Conservation (phyloP, 2,888 invertebrate genomes). For the Drepana falcataria region DNA sequence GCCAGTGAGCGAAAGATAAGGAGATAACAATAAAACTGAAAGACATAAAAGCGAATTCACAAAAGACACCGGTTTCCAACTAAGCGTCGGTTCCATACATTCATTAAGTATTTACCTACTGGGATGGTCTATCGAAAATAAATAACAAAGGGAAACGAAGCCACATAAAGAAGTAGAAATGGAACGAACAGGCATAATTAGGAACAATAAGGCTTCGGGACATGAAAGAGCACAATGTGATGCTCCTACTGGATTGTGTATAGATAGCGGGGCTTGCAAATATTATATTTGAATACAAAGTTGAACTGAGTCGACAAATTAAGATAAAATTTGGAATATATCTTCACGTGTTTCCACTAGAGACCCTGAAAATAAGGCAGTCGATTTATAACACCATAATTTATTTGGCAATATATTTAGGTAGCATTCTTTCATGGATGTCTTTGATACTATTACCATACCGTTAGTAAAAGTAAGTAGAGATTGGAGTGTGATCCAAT, state of each 20-base stretch:
- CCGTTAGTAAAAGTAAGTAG: too few relatives aligned
- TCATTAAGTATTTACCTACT: conserved; percentile 34
- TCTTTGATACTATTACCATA: too few relatives aligned
- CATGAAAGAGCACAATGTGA: conserved; percentile 47
- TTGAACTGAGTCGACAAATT: too few relatives aligned
- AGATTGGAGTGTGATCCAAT: too few relatives aligned
- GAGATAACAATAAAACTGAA: conserved; percentile 35
- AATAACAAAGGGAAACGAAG: conserved; percentile 49
- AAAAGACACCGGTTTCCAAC: conserved; percentile 31
- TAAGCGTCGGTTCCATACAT: conserved; percentile 27
- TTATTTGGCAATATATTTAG: too few relatives aligned
- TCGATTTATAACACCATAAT: too few relatives aligned
- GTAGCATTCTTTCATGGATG: too few relatives aligned
- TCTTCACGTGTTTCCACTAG: too few relatives aligned
- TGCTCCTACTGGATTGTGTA: conserved; percentile 29
- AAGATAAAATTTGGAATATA: too few relatives aligned
- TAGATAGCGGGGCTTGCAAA: conserved; percentile 21
- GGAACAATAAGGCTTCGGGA: conserved; percentile 58
- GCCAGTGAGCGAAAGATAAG: conserved; percentile 23
- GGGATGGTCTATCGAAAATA: conserved; percentile 40
- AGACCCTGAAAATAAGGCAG: too few relatives aligned
- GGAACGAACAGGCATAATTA: conserved; percentile 56
- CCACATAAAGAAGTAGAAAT: conserved; percentile 44
- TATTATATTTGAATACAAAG: too few relatives aligned
- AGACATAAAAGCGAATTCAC: conserved; percentile 22